phyloP scores from a whole-genome alignment of 2,888 invertebrate species.

The Eupithecia tripunctaria region DNA sequence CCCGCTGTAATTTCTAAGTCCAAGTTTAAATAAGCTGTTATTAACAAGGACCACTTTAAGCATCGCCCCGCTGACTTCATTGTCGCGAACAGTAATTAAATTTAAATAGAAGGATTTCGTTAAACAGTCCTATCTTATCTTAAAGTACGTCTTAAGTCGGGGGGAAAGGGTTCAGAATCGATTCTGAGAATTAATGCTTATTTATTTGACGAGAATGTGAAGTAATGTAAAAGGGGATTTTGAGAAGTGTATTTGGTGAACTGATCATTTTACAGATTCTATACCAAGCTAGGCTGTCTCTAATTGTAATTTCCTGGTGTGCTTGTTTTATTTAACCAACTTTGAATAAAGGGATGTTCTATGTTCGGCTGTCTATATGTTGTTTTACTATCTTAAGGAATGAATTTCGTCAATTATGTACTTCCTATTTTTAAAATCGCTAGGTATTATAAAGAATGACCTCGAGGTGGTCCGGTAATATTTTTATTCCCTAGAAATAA shows the following conservation, averaged over 20 bases:
- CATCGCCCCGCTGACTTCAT: conserved; percentile 15
- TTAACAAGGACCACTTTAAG: conserved; percentile 14
- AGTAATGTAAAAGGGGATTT: background rate
- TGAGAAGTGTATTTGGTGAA: conserved; percentile 5
- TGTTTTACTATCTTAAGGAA: no score
- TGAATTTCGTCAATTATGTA: no score
- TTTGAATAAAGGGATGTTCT: no score
- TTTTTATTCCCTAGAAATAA: no score
- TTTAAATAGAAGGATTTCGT: conserved; percentile 12
- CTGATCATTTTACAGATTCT: background rate
- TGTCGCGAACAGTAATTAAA: conserved; percentile 17
- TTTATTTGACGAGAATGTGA: conserved; percentile 12
- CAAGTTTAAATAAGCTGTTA: conserved; percentile 18
- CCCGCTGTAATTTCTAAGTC: conserved; percentile 14
- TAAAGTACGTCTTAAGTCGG: conserved; percentile 4
- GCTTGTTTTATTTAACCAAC: background rate
- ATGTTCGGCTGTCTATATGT: no score
- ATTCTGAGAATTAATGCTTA: background rate
- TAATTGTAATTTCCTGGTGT: background rate
- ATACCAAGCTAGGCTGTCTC: background rate
- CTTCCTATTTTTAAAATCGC: no score
- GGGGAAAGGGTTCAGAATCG: conserved; percentile 6
- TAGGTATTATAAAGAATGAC: no score
- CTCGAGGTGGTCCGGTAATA: no score
- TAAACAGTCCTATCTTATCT: conserved; percentile 7